Conservation (phyloP, 2,797 vertebrate genomes). For the Anolis apletophallus region DNA sequence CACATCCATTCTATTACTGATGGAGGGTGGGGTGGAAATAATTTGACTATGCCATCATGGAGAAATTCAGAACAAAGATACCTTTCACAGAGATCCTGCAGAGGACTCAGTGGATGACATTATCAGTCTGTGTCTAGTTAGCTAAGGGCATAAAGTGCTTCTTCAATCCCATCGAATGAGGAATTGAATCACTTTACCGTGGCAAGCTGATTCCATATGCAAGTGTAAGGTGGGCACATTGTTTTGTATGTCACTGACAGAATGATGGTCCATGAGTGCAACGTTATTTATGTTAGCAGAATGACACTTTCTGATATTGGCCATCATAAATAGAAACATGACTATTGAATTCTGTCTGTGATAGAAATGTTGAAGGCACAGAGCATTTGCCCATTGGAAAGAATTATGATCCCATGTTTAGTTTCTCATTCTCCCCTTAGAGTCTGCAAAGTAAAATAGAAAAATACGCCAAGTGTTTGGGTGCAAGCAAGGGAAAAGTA, state of each 20-base stretch:
- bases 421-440: not conserved
- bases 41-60: too few relatives aligned
- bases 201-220: too few relatives aligned
- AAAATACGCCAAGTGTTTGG: not conserved
- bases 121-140: too few relatives aligned
- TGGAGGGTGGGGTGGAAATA: too few relatives aligned
- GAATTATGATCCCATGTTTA: not conserved
- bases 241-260: not conserved
- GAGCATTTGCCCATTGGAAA: not conserved
- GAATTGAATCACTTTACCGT: too few relatives aligned
- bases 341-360: not conserved
- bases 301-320: not conserved
- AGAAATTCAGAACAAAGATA: too few relatives aligned
- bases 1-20: too few relatives aligned
- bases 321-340: not conserved
- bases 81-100: too few relatives aligned
- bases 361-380: not conserved
- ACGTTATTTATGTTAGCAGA: not conserved
- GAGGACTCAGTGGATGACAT: too few relatives aligned
- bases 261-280: not conserved
- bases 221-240: too few relatives aligned
- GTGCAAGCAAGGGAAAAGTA: not conserved
- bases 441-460: constrained; percentile 7
- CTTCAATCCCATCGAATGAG: too few relatives aligned
- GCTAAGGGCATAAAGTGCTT: too few relatives aligned